These are phyloP conservation scores for Pseudopodoces humilis DNA, from an alignment of 2,113 vertebrate genomes.

Conservation along the genomic window DNA sequence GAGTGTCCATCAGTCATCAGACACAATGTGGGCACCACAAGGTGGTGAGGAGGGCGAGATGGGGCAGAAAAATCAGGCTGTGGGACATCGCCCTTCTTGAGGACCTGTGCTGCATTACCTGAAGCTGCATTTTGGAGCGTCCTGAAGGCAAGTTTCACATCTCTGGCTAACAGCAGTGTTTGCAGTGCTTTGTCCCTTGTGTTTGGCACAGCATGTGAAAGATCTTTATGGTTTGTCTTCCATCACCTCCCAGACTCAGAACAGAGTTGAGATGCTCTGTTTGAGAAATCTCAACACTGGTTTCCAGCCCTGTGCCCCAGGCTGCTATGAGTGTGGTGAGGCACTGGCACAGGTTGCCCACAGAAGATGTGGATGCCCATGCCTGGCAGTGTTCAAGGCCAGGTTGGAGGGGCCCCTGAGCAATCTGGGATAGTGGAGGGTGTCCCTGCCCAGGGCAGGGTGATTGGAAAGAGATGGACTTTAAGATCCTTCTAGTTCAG, in stretches of 20 bases:
- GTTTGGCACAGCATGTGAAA: not conserved
- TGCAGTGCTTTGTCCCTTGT: not conserved
- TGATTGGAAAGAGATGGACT: rapidly evolving
- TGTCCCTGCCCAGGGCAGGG: not conserved
- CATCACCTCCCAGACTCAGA: not conserved
- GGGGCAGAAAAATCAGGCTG: not conserved
- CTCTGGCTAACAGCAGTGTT: not conserved
- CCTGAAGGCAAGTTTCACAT: not conserved
- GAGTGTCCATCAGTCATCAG: not conserved
- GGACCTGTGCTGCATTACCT: not conserved
- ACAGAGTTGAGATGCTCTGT: rapidly evolving
- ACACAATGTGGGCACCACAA: not conserved
- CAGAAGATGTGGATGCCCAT: not conserved
- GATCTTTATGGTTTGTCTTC: not conserved
- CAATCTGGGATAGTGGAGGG: not conserved
- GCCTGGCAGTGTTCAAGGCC: not conserved
- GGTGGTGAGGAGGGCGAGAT: not conserved
- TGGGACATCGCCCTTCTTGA: not conserved
- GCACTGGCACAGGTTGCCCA: not conserved
- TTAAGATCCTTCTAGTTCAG: not conserved
- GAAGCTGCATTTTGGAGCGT: not conserved
- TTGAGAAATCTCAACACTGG: too few species aligned
- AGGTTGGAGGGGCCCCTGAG: too few species aligned
- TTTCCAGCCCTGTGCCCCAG: not conserved
- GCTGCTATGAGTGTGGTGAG: not conserved